Conservation (phyloP, 2,888 invertebrate species). For the Luperina nickerlii region DNA sequence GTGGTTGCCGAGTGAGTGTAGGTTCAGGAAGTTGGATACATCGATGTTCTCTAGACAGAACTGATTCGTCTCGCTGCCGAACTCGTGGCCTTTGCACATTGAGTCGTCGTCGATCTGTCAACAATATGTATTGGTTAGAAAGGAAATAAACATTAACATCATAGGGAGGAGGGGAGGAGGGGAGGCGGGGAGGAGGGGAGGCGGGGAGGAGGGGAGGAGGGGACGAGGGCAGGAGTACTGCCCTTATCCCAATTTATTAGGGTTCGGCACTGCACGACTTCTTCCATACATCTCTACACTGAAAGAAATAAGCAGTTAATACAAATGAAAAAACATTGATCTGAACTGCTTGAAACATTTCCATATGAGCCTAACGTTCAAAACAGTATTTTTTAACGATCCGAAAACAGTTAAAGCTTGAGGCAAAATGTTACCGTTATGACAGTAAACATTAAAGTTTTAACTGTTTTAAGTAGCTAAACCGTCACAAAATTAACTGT, state of each 20-base stretch:
- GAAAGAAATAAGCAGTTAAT: no score
- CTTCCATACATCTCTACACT: neutral
- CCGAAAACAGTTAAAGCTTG: no score
- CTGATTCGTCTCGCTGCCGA: slow-evolving; percentile 92
- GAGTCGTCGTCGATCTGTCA: slow-evolving; percentile 97
- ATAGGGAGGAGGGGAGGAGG: neutral
- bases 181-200: no score
- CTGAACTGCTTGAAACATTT: no score
- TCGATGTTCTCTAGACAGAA: slow-evolving; percentile 99
- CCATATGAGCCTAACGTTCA: no score
- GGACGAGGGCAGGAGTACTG: neutral
- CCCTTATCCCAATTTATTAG: neutral
- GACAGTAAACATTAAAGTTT: no score
- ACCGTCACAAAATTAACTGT: no score
- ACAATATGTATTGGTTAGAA: slow-evolving; percentile 12
- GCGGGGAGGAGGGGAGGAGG: neutral
- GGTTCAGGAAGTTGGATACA: slow-evolving; percentile 99
- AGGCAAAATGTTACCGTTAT: no score
- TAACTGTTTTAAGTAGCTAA: no score
- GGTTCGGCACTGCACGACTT: neutral
- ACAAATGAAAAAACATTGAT: no score
- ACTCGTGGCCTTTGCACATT: slow-evolving; percentile 91
- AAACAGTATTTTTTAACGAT: no score
- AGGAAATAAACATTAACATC: neutral
- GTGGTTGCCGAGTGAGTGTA: slow-evolving; percentile 99